Percentiles rank a stretch among this genome's conserved stretches.
Evolutionary conservation across 2,113 vertebrate genomes (phyloP).

Genomic region (Corythornis madagascariensis): DNA sequence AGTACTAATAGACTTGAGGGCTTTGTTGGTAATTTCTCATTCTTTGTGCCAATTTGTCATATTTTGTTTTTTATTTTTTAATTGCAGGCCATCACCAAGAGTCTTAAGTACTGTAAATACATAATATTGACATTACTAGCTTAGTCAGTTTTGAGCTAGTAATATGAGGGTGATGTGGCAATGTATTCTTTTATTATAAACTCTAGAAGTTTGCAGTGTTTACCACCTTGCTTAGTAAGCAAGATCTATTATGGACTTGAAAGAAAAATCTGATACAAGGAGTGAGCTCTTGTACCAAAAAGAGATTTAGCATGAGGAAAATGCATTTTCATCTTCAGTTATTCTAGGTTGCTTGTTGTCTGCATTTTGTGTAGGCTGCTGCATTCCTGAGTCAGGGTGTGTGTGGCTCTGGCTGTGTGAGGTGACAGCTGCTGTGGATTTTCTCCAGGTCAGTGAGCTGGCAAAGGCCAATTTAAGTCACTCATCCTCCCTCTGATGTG

Average conservation of each 20-base stretch:
- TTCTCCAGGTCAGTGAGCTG: not conserved
- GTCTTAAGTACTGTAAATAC: not conserved
- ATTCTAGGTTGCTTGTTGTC: not conserved
- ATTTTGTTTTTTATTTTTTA: not conserved
- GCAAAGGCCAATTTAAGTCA: slow-evolving; percentile 1
- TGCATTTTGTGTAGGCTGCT: not conserved
- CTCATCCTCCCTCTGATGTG: not conserved
- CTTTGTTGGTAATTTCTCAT: not conserved
- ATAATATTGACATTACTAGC: not conserved
- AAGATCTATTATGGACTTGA: not conserved
- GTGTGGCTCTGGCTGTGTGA: not conserved
- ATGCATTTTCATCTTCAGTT: not conserved
- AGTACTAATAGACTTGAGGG: not conserved
- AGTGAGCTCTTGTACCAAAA: not conserved
- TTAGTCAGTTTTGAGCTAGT: not conserved
- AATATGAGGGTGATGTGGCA: not conserved
- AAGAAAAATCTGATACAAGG: not conserved
- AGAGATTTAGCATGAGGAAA: not conserved
- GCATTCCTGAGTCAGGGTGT: not conserved
- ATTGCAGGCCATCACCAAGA: not conserved
- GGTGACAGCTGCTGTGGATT: not conserved
- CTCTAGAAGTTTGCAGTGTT: not conserved
- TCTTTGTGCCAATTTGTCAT: not conserved
- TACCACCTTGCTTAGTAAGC: not conserved
- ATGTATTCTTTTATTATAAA: not conserved